Evolutionary conservation across 23 tunicate species (phyloP).

Genomic region (Corella eumyota): DNA sequence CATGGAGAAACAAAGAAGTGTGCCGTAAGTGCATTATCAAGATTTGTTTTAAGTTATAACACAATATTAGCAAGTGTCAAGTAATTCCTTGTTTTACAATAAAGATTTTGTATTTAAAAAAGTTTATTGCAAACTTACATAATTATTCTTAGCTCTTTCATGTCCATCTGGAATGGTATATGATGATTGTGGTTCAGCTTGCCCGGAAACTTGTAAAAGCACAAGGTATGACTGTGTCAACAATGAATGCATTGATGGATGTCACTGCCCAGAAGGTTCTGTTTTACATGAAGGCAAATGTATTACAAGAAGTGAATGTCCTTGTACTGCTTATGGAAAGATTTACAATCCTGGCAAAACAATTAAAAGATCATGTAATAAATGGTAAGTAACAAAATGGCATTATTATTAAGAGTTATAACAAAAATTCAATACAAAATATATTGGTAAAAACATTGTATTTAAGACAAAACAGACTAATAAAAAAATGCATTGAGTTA

Average conservation of each 20-base stretch:
- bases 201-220: constrained; percentile 14
- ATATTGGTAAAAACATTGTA: too few relatives aligned
- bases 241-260: constrained; percentile 14
- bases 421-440: too few relatives aligned
- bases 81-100: too few relatives aligned
- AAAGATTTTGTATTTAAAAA: too few relatives aligned
- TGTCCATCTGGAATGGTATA: constrained; percentile 14
- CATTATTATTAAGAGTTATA: too few relatives aligned
- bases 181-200: constrained; percentile 18
- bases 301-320: constrained; percentile 5
- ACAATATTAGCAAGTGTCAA: too few relatives aligned
- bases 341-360: constrained; percentile 1
- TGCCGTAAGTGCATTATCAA: constrained; percentile 9
- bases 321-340: constrained; percentile 8
- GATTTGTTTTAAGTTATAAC: too few relatives aligned
- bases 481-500: too few relatives aligned
- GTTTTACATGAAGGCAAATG: constrained; percentile 3
- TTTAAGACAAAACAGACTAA: too few relatives aligned
- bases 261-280: constrained; percentile 17
- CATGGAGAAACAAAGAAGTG: constrained; percentile 10
- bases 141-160: constrained; percentile 6
- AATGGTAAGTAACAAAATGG: too few relatives aligned
- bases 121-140: too few relatives aligned
- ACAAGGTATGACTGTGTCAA: constrained; percentile 9
- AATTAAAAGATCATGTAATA: constrained; percentile 6